These are phyloP conservation scores for Rhynchomys soricoides DNA, from an alignment of 2,113 vertebrate genomes.

Conservation along the genomic window DNA sequence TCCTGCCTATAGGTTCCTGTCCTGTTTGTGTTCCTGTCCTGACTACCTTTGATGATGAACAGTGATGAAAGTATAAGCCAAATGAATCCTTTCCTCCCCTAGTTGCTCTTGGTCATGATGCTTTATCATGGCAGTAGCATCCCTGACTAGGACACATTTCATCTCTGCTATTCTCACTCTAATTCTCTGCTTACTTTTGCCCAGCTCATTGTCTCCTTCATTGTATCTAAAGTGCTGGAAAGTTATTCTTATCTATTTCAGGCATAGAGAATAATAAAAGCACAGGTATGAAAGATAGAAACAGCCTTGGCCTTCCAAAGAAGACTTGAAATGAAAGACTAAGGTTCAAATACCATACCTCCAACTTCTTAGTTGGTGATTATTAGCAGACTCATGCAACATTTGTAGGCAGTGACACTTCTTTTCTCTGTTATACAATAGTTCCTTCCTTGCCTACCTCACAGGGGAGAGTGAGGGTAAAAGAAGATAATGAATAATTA, in stretches of 20 bases:
- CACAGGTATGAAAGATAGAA: neutral
- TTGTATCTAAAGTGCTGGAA: neutral
- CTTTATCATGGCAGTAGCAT: neutral
- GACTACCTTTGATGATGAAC: neutral
- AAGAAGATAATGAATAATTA: neutral
- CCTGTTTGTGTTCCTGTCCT: neutral
- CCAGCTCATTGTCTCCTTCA: neutral
- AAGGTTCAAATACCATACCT: neutral
- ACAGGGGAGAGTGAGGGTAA: neutral
- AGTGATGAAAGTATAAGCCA: neutral
- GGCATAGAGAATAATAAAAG: neutral
- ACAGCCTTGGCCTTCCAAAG: neutral
- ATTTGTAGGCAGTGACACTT: neutral
- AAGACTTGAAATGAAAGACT: constrained; percentile 2
- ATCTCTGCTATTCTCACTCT: neutral
- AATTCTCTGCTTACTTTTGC: neutral
- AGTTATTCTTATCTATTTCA: neutral
- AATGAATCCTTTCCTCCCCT: neutral
- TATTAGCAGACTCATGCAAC: neutral
- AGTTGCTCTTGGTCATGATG: neutral
- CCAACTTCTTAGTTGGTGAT: neutral
- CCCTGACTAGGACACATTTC: neutral
- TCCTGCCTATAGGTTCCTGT: neutral
- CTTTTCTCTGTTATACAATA: neutral
- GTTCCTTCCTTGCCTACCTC: neutral